phyloP scores from a whole-genome alignment of 2,888 invertebrate genomes.

The Spilosoma lubricipeda region DNA sequence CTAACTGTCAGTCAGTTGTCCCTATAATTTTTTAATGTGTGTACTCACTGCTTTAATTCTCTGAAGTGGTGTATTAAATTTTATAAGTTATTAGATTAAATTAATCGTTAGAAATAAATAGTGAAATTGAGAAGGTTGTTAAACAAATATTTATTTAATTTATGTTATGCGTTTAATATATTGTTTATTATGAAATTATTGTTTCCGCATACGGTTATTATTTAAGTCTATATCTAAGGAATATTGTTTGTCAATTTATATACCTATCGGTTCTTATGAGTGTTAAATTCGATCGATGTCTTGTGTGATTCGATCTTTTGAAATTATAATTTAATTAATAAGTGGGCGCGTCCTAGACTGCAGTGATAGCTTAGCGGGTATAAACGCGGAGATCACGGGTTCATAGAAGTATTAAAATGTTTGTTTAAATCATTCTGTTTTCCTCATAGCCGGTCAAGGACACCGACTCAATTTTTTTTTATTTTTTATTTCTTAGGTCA shows the following conservation, averaged over 20 bases:
- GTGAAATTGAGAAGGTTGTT: neutral
- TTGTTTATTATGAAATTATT: conserved; percentile 1
- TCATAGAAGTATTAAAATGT: neutral
- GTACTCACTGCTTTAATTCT: neutral
- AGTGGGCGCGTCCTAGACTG: neutral
- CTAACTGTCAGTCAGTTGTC: neutral
- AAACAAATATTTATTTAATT: conserved; percentile 7
- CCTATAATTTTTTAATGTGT: neutral
- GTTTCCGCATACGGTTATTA: neutral
- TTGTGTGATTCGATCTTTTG: neutral
- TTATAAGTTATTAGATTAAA: neutral
- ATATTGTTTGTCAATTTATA: neutral
- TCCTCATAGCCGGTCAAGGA: neutral
- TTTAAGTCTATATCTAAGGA: neutral
- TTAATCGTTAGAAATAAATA: neutral
- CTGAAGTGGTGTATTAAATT: neutral
- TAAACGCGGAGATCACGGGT: neutral
- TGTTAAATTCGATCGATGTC: too few relatives aligned
- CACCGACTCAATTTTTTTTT: neutral
- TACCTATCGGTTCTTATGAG: neutral
- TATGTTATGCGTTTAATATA: conserved; percentile 1
- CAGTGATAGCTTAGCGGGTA: neutral
- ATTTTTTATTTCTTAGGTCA: neutral
- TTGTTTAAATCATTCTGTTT: neutral
- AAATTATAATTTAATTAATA: neutral